Percentiles rank a stretch among this genome's conserved stretches.
Evolutionary conservation across 1,140 invertebrate genomes (phyloP).

Genomic region (Trichonephila inaurata): DNA sequence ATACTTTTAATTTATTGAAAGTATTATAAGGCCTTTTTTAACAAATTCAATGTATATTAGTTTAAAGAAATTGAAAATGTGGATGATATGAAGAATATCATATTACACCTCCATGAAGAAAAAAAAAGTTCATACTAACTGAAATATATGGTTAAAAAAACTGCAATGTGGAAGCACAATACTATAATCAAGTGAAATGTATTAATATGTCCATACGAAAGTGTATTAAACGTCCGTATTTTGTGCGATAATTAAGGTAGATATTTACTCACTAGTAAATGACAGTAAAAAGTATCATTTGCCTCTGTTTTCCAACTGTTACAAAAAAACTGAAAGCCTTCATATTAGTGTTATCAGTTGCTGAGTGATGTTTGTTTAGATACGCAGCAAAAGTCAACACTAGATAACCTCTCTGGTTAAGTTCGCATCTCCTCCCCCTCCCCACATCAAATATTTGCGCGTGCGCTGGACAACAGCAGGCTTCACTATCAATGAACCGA

Average conservation of each 20-base stretch:
- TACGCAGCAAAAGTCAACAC: slow-evolving; percentile 7
- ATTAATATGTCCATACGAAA: too few species aligned
- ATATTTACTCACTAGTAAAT: not conserved
- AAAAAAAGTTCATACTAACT: too few species aligned
- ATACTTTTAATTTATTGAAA: too few species aligned
- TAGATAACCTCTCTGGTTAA: slow-evolving; percentile 20
- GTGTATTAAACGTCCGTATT: not conserved
- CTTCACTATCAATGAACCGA: not conserved
- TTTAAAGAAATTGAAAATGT: too few species aligned
- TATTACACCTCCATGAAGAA: too few species aligned
- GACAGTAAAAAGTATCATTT: not conserved
- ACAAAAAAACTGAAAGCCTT: slow-evolving; percentile 15
- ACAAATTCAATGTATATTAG: too few species aligned
- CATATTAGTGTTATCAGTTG: slow-evolving; percentile 35
- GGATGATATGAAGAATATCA: too few species aligned
- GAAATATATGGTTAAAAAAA: too few species aligned
- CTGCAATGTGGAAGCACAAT: too few species aligned
- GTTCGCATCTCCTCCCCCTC: not conserved
- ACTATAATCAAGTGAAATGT: too few species aligned
- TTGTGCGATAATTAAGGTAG: not conserved
- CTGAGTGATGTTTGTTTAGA: slow-evolving; percentile 52
- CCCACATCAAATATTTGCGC: slow-evolving; percentile 13
- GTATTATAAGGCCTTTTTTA: too few species aligned
- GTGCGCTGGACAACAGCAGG: not conserved
- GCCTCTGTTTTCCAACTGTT: not conserved